Evolutionary conservation across 2,797 vertebrate genomes (phyloP).

Genomic region (Momotus momota): DNA sequence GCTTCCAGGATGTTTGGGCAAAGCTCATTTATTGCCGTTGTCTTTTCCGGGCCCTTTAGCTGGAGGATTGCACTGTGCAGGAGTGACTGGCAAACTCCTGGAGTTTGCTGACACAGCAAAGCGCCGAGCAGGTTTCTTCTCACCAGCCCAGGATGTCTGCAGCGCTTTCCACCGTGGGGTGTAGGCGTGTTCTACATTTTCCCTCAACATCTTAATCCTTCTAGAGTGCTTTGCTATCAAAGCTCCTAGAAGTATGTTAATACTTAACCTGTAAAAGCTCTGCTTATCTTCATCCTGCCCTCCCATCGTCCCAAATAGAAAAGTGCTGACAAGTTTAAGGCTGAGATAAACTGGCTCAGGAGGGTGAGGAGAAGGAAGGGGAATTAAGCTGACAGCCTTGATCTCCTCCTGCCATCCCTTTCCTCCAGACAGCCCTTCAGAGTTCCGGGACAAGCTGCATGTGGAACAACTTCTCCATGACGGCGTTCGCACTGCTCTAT

Average conservation of each 20-base stretch:
- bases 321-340: constrained; percentile 58
- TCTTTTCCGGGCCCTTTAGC: background rate
- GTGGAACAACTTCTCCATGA: background rate
- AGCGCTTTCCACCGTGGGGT: background rate
- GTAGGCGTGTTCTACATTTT: background rate
- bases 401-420: constrained; percentile 13
- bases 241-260: constrained; percentile 15
- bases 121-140: background rate
- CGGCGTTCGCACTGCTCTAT: background rate
- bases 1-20: background rate
- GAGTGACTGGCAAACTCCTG: background rate
- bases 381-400: constrained; percentile 49
- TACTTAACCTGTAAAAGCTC: constrained; percentile 43
- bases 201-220: constrained; percentile 18
- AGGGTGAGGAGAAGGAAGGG: background rate
- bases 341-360: constrained; percentile 53
- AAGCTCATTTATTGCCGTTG: background rate
- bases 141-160: background rate
- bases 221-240: background rate
- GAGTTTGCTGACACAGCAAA: background rate
- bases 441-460: background rate
- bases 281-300: constrained; percentile 50
- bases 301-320: constrained; percentile 3
- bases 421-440: background rate
- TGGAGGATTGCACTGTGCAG: background rate